phyloP scores from a whole-genome alignment of 2,797 vertebrate species.

The Phataginus tricuspis region DNA sequence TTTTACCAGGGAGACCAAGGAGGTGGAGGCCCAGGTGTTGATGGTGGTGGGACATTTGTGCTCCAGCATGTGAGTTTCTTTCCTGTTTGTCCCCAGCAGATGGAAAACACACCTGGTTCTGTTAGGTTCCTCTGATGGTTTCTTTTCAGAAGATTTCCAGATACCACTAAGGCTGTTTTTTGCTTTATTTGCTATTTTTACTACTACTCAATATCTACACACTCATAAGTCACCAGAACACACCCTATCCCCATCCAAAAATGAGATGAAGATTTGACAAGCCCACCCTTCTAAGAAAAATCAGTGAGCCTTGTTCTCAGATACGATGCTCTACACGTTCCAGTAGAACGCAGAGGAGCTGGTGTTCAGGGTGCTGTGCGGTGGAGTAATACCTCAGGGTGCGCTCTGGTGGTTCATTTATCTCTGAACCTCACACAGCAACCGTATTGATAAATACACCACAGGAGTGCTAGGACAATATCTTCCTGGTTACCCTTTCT shows the following conservation, averaged over 20 bases:
- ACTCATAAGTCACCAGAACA: neutral
- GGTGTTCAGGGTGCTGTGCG: neutral
- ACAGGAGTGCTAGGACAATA: neutral
- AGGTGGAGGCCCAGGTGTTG: neutral
- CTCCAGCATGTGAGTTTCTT: neutral
- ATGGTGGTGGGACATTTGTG: neutral
- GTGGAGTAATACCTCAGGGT: neutral
- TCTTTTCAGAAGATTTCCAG: neutral
- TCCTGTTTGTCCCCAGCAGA: neutral
- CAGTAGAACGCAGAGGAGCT: neutral
- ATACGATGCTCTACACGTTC: neutral
- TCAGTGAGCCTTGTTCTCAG: neutral
- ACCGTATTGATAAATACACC: neutral
- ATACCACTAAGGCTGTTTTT: neutral
- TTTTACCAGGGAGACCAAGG: neutral
- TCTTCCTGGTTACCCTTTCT: neutral
- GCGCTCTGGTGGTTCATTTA: neutral
- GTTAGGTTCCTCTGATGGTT: neutral
- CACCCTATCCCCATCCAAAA: neutral
- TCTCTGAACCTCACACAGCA: neutral
- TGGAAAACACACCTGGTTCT: neutral
- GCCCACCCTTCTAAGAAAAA: neutral
- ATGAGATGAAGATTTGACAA: neutral
- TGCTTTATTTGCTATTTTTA: slow-evolving; percentile 17
- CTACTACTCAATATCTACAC: neutral